A percentile compares a stretch with the other conserved stretches of the same genome.
phyloP scores from a whole-genome alignment of 1,140 invertebrate species.

The Pinna nobilis region DNA sequence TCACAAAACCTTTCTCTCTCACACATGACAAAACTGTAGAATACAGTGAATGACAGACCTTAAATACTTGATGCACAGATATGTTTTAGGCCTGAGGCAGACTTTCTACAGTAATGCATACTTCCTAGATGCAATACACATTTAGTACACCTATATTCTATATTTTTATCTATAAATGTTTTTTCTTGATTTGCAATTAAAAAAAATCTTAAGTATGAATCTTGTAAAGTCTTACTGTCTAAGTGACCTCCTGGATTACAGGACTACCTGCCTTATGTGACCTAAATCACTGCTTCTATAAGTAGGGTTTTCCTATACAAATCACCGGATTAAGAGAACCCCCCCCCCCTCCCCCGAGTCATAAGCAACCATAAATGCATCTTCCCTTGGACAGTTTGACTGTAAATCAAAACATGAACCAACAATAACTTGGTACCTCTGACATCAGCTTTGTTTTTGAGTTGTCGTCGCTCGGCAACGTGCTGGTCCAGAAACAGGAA shows the following conservation, averaged over 20 bases:
- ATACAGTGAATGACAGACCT: neutral
- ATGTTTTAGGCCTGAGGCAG: neutral
- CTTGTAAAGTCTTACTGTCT: neutral
- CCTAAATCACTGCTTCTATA: neutral
- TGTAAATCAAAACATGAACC: no score
- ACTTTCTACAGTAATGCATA: neutral
- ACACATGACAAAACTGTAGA: neutral
- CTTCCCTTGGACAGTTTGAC: no score
- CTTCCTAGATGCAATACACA: neutral
- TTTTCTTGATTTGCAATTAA: no score
- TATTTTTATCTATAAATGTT: no score
- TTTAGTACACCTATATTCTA: no score
- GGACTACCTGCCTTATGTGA: neutral
- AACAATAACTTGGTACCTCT: conserved; percentile 37
- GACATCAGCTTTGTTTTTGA: conserved; percentile 46
- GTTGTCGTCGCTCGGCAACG: conserved; percentile 54
- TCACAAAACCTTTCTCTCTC: neutral
- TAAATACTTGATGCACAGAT: neutral
- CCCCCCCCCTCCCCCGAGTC: no score
- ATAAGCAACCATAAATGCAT: neutral
- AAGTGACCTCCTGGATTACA: no score
- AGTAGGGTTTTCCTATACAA: neutral
- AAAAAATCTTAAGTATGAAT: neutral
- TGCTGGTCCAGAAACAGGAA: conserved; percentile 59
- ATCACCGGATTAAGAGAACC: neutral